A percentile compares a stretch with the other conserved stretches of the same genome.
Conservation (phyloP, 2,888 invertebrate genomes). For the Drosophila anomalata region DNA sequence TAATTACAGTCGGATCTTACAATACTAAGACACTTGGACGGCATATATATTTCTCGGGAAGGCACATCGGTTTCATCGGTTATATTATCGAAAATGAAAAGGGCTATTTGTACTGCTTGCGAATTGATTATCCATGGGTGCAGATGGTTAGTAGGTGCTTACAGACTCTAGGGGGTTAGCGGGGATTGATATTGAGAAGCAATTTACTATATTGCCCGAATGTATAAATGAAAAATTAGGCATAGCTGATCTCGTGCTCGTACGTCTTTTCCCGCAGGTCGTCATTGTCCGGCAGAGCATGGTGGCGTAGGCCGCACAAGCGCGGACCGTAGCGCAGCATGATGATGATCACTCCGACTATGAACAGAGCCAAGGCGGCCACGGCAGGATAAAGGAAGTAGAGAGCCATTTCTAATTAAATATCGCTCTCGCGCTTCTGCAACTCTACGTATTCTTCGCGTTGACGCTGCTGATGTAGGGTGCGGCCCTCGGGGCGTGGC, state of each 20-base stretch:
- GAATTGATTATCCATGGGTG: constrained; percentile 27
- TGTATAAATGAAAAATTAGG: constrained; percentile 57
- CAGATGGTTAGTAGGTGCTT: constrained; percentile 56
- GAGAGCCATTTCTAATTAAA: constrained; percentile 87
- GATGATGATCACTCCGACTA: constrained; percentile 90
- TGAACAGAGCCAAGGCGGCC: constrained; percentile 89
- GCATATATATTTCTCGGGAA: constrained; percentile 53
- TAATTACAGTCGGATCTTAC: constrained; percentile 44
- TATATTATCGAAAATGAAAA: constrained; percentile 14
- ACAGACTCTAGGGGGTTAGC: constrained; percentile 57
- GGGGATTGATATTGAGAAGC: constrained; percentile 25
- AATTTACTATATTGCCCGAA: constrained; percentile 28
- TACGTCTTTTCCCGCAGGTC: constrained; percentile 87
- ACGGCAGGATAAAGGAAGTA: constrained; percentile 90
- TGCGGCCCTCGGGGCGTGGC: constrained; percentile 80
- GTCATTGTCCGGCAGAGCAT: constrained; percentile 87
- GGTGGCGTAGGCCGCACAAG: constrained; percentile 89
- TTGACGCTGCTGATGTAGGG: constrained; percentile 80
- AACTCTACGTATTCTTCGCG: constrained; percentile 86
- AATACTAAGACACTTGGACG: constrained; percentile 69
- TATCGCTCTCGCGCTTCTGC: constrained; percentile 92
- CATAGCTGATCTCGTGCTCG: constrained; percentile 83
- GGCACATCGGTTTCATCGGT: constrained; percentile 57
- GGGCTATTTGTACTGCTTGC: constrained; percentile 60
- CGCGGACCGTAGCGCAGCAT: constrained; percentile 90